Evolutionary conservation across 2,797 vertebrate species (phyloP).

Genomic region (Ficedula albicollis): DNA sequence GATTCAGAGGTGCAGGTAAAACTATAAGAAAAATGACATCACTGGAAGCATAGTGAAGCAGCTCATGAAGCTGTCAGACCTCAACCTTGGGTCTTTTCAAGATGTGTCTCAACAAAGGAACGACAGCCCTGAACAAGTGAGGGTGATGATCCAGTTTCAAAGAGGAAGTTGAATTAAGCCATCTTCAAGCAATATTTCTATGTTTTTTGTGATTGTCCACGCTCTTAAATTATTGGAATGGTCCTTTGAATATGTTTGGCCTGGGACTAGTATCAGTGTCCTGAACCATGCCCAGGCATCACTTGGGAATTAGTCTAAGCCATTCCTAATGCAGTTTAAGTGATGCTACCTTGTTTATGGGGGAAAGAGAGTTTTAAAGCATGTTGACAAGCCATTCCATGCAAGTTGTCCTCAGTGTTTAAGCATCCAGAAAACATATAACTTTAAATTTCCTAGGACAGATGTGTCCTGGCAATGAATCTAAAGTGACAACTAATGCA

Average conservation of each 20-base stretch:
- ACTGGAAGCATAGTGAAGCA: neutral
- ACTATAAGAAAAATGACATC: neutral
- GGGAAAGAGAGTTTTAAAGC: neutral
- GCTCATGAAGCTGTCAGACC: neutral
- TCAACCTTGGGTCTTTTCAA: neutral
- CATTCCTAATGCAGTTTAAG: neutral
- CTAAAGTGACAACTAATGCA: neutral
- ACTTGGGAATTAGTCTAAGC: neutral
- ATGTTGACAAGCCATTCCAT: neutral
- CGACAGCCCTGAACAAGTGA: neutral
- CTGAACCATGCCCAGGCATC: neutral
- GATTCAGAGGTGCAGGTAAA: neutral
- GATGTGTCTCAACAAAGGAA: accelerated
- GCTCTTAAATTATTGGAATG: neutral
- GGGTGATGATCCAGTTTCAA: neutral
- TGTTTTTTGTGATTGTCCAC: neutral
- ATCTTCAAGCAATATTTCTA: neutral
- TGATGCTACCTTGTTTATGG: neutral
- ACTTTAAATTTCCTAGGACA: neutral
- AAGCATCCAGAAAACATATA: neutral
- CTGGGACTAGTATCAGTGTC: neutral
- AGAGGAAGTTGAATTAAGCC: neutral
- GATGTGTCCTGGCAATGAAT: neutral
- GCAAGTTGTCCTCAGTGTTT: neutral
- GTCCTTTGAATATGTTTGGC: neutral